Evolutionary conservation across 2,113 vertebrate species (phyloP), one percentile per base, ranked within the genome.

Genomic region (Turnix velox): DNA sequence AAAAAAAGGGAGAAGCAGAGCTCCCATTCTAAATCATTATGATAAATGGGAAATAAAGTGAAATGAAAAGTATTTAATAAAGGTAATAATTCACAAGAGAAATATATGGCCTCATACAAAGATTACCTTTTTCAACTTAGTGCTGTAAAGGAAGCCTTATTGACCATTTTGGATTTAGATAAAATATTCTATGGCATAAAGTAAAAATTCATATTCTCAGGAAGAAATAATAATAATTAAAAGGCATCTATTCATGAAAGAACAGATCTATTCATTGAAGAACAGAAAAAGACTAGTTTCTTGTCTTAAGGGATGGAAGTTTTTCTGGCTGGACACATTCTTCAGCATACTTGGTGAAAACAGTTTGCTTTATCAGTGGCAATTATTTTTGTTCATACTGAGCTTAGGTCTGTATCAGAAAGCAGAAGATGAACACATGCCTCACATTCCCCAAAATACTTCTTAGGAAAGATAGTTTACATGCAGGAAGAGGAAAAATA

Each of bases 41-140:
- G 76, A 95, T 91, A 94, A 93, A 91, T 33, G 31, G 43, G 79
- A 93, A 93, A 93, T 88, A 79, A 87, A 95, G 61, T 57, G 61
- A 91, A 61, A 87, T 72, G 9, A 85, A 92, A 86, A 42, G 35
- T 54, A 65, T 95, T 91, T 96, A 92, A 94, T 96, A 84, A 81
- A 81, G 66, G 39, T 82, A 91, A 93, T 77, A 4, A 52, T 84
- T 91, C 93, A 91, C 68, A 65, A 72, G 59, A 93, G 82, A 85
- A 88, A 89, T 83, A 55, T 28, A 87, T 71, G 84, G 18, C 39
- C 87, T 75, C n/a, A 48, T 12, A 82, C 28, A 40, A 93, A 90
- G 28, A 74, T 42, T 10, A 76, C 24, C 12, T 33, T 66, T 59
- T 94, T 84, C 49, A 75, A 46, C 12, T 57, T 25, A 17, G 27